These are phyloP conservation scores for Takifugu rubripes DNA, from an alignment of 2,797 vertebrate genomes.

Conservation along the genomic window DNA sequence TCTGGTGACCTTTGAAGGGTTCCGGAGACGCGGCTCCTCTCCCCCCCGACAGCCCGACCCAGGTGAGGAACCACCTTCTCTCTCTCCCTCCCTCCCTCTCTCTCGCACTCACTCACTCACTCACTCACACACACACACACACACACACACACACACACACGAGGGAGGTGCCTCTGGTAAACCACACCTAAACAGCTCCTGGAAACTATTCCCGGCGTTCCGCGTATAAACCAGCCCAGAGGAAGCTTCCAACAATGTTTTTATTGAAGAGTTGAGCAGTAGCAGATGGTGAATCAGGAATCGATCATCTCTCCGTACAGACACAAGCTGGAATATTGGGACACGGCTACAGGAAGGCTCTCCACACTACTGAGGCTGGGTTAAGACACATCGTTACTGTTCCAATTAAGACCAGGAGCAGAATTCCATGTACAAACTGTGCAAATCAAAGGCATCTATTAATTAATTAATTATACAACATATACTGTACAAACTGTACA, in stretches of 20 bases:
- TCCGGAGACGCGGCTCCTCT: neutral
- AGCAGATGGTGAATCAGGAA: conserved; percentile 41
- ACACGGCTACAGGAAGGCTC: conserved; percentile 62
- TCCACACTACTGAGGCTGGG: conserved; percentile 52
- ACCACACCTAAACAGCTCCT: conserved; percentile 18
- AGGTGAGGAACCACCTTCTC: too few species aligned
- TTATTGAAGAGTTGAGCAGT: conserved; percentile 60
- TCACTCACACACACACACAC: neutral
- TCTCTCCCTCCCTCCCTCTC: too few species aligned
- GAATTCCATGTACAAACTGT: conserved; percentile 64
- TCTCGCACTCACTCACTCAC: too few species aligned
- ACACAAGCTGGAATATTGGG: conserved; percentile 15
- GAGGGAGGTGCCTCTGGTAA: conserved; percentile 33
- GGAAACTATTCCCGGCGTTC: conserved; percentile 51
- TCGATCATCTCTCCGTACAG: conserved; percentile 31
- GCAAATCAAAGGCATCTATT: conserved; percentile 69
- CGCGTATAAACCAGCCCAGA: conserved; percentile 7
- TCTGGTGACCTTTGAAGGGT: conserved; percentile 43
- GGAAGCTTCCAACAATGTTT: conserved; percentile 31
- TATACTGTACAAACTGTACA: conserved; percentile 56
- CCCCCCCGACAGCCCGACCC: too few species aligned
- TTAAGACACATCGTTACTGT: conserved; percentile 51
- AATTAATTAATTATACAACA: conserved; percentile 52
- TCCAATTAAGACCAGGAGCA: conserved; percentile 26
- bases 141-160: conserved; percentile 7